Evolutionary conservation across 2,888 invertebrate species (phyloP), one percentile per base, ranked within the genome.

Genomic region (Lasioglossum morio): DNA sequence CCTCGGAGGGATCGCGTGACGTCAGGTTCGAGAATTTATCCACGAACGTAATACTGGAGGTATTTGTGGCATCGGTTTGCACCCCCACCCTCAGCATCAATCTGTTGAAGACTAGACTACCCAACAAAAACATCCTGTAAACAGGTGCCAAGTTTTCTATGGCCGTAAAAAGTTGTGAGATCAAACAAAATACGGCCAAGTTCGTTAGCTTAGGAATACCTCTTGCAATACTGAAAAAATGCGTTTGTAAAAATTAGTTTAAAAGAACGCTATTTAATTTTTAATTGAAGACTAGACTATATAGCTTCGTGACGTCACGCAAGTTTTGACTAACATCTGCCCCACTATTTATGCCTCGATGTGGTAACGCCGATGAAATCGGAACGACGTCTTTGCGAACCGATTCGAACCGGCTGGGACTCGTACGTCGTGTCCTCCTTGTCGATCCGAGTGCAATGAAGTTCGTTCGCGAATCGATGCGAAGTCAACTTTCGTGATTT

Each of bases 311-410:
- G n/a, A 53, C 23, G 23, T 53, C 53, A 57, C 23, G n/a, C 3
- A 57, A 3, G 10, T n/a, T n/a, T 23, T 10, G n/a, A 57, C 23
- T 57, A n/a, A 10, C n/a, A 57, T 8, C 10, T n/a, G 2, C 23
- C 23, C 53, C 23, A 23, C 10, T 19, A n/a, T n/a, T 57, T 57
- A n/a, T 57, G 10, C 53, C 10, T n/a, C 23, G 53, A 57, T 57
- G 23, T 53, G 23, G 19, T 8, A 57, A 12, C 27, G 57, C n/a
- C 27, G 10, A 5, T 57, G 48, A 53, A 53, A 23, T 23, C 57
- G 48, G 48, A 72, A 79, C 79, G 77, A 82, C 46, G 72, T 37
- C 69, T 48, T 27, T 46, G 19, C 34, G 19, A 69, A 81, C 53
- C 14, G 34, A 66, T 57, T 57, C n/a, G 53, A 37, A 37, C 37